Base-by-base conservation (phyloP, 2,888 invertebrate genomes). In the Nebria brevicollis region DNA sequence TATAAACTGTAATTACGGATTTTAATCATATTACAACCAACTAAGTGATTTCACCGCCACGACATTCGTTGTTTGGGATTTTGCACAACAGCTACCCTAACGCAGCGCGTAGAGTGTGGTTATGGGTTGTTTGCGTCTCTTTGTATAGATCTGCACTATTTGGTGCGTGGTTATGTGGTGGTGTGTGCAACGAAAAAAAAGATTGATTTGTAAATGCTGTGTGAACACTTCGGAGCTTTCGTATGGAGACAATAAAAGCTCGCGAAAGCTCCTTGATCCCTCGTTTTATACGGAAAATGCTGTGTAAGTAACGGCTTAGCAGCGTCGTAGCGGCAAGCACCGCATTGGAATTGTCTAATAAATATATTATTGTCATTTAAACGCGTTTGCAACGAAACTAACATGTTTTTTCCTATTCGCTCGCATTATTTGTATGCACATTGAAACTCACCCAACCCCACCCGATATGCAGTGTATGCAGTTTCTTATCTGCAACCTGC, bases 311-410 rank as follows among this genome's bases (percentile, higher is more conserved):
- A 80, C 80, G 75, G 75, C 74, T 80, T 80, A 75, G 54, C 4
- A 54, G 34, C 20, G 84, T 82, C 81, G 81, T 77, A 76, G 82
- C 81, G 8, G 83, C 84, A 82, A 81, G 68, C 77, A 82, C 82
- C 84, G 84, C 84, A 84, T 84, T 82, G 83, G 84, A 84, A 84
- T 54, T 84, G 81, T 82, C 83, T 83, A 82, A 83, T 84, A 84
- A 84, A 84, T 84, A 84, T 83, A 84, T 84, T 84, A 84, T 84
- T 75, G 70, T 75, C 42, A 74, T 64, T 68, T 80, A 34, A 54
- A 5, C 54, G 13, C 6, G 7, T 3, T 54, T 78, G 66, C 78
- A 5, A n/a, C 81, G 42, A 20, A 34, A 34, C 34, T 34, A 34
- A 54, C 7, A 54, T 54, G 13, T 54, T 2, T 54, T 54, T 54